phyloP scores from a whole-genome alignment of 2,888 invertebrate species.

The Stenurella melanura region DNA sequence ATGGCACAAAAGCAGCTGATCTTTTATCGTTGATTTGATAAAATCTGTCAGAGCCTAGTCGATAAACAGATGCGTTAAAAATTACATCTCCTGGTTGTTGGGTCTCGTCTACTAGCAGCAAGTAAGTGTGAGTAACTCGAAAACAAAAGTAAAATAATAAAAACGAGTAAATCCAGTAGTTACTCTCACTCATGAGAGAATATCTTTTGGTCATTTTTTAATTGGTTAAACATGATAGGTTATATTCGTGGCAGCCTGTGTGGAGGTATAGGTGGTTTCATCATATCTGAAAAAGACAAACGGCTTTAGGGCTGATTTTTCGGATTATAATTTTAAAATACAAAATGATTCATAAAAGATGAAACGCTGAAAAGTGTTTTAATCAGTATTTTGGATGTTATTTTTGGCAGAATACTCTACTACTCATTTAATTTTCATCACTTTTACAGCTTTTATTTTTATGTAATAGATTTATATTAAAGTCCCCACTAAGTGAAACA shows the following conservation, averaged over 20 bases:
- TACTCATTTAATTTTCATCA: no score
- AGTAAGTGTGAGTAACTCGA: conserved; percentile 61
- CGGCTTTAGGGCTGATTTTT: not conserved
- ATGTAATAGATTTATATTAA: no score
- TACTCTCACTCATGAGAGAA: conserved; percentile 64
- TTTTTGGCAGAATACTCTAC: no score
- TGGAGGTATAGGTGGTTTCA: conserved; percentile 49
- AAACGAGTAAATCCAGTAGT: conserved; percentile 51
- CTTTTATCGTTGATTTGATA: conserved; percentile 88
- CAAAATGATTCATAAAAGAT: no score
- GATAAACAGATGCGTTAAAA: conserved; percentile 87
- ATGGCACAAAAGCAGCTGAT: conserved; percentile 88
- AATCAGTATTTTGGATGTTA: not conserved
- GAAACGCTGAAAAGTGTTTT: not conserved
- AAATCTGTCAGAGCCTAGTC: conserved; percentile 85
- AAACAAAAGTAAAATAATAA: conserved; percentile 57
- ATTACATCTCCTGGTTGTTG: conserved; percentile 80
- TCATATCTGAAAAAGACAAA: conserved; percentile 50
- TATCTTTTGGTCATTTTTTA: conserved; percentile 62
- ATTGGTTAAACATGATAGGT: conserved; percentile 57
- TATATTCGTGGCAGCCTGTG: conserved; percentile 29
- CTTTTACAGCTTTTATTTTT: no score
- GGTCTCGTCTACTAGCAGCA: conserved; percentile 70
- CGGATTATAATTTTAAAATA: not conserved
- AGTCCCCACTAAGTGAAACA: no score